Evolutionary conservation across 2,888 invertebrate species (phyloP), one percentile per base, ranked within the genome.

Genomic region (Bibio marci): DNA sequence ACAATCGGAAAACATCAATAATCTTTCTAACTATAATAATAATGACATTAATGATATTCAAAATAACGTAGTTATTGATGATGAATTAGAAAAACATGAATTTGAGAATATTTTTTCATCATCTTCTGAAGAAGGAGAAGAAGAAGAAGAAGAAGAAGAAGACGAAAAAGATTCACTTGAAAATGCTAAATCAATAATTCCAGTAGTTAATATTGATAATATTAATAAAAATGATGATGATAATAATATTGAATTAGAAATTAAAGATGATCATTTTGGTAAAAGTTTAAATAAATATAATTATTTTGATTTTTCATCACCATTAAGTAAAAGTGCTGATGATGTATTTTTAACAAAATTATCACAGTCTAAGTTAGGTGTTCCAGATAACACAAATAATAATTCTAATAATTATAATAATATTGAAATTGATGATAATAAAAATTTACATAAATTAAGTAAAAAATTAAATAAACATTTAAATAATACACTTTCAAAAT

Each of bases 211-310:
- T 62, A 0, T 59, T 64, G 1, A 66, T 66, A 41, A 58, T 63
- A 33, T 65, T 6, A 22, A 22, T 22, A 22, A 22, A 22, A 22
- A 22, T 66, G 30, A 34, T 13, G 40, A 43, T 15, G 27, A 22
- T 22, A n/a, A n/a, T n/a, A n/a, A n/a, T n/a, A 22, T 22, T 22
- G 4, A 6, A 30, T 37, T 52, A 50, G 72, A 73, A 47, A 73
- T 73, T 54, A 73, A 72, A 48, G 73, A 73, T 45, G 73, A 73
- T 49, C 71, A 73, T 51, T 73, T 73, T 45, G 73, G 73, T 0
- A 69, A 71, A 47, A 55, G 56, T 41, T 55, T 37, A 13, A 56
- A 52, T n/a, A 52, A 53, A 30, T 53, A 51, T 45, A 48, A 22
- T 22, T 22, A 53, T 43, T 51, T 52, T 37, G 48, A 50, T 39